Evolutionary conservation across 2,113 vertebrate genomes (phyloP).

Genomic region (Coptodon rendalli): DNA sequence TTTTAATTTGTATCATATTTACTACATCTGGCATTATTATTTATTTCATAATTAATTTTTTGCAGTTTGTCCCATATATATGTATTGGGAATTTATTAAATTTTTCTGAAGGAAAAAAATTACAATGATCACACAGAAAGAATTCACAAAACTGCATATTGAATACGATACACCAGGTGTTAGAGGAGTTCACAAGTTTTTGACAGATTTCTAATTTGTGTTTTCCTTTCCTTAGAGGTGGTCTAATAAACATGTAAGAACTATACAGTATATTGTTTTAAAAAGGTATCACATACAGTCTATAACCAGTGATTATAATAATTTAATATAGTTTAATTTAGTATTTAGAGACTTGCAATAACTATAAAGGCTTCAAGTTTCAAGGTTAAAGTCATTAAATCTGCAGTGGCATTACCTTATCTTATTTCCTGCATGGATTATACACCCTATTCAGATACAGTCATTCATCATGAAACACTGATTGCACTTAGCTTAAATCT

Average conservation of each 20-base stretch:
- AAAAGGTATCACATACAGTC: background rate
- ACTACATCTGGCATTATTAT: background rate
- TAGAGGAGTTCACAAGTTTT: background rate
- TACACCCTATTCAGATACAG: background rate
- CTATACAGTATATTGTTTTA: background rate
- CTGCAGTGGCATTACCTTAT: background rate
- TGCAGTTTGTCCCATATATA: background rate
- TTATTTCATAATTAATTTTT: background rate
- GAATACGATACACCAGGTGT: background rate
- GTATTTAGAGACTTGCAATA: background rate
- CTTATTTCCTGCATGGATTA: background rate
- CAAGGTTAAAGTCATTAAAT: background rate
- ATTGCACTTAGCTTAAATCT: background rate
- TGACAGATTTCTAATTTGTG: background rate
- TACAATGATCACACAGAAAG: background rate
- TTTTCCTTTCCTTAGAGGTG: background rate
- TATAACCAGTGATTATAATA: background rate
- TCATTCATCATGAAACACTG: background rate
- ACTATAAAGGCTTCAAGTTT: background rate
- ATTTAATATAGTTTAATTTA: background rate
- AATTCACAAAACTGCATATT: background rate
- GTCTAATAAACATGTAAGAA: background rate
- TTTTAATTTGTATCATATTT: background rate
- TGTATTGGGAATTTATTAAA: background rate
- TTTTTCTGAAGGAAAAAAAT: background rate